A percentile compares a stretch with the other conserved stretches of the same genome.
Conservation (phyloP, 1,140 invertebrate genomes). For the Drosophila watanabei region DNA sequence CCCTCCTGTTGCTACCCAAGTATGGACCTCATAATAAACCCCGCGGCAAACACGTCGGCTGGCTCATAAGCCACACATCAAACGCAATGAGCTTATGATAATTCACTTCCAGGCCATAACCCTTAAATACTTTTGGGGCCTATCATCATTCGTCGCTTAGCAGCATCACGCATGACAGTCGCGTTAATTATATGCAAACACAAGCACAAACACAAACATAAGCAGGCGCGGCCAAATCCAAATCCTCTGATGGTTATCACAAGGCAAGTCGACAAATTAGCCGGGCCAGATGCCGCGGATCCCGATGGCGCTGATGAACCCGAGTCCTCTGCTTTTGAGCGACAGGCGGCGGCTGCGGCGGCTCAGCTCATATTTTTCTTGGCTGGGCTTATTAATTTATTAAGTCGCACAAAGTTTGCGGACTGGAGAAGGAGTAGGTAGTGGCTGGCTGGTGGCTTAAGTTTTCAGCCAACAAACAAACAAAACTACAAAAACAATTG, state of each 20-base stretch:
- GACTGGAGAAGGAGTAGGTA: neutral
- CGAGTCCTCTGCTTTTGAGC: slow-evolving; percentile 4
- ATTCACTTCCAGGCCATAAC: slow-evolving; percentile 33
- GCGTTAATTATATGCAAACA: slow-evolving; percentile 64
- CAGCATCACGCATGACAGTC: slow-evolving; percentile 34
- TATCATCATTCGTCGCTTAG: slow-evolving; percentile 48
- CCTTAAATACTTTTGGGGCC: slow-evolving; percentile 32
- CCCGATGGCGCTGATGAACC: slow-evolving; percentile 38
- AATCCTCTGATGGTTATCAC: slow-evolving; percentile 58
- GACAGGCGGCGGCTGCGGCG: neutral
- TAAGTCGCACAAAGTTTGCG: slow-evolving; percentile 51
- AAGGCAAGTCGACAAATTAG: slow-evolving; percentile 57
- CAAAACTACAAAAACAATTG: slow-evolving; percentile 70
- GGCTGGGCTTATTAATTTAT: slow-evolving; percentile 61
- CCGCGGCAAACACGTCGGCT: slow-evolving; percentile 26
- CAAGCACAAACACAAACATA: slow-evolving; percentile 17
- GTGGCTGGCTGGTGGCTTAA: slow-evolving; percentile 46
- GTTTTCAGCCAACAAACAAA: slow-evolving; percentile 72
- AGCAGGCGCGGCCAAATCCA: slow-evolving; percentile 33
- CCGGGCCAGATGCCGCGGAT: slow-evolving; percentile 44
- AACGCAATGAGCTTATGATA: slow-evolving; percentile 40
- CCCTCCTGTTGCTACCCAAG: neutral
- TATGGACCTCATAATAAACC: neutral
- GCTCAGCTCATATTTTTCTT: slow-evolving; percentile 58
- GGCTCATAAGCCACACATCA: slow-evolving; percentile 28